Evolutionary conservation across 2,113 vertebrate genomes (phyloP).

Genomic region (Oceanites oceanicus): DNA sequence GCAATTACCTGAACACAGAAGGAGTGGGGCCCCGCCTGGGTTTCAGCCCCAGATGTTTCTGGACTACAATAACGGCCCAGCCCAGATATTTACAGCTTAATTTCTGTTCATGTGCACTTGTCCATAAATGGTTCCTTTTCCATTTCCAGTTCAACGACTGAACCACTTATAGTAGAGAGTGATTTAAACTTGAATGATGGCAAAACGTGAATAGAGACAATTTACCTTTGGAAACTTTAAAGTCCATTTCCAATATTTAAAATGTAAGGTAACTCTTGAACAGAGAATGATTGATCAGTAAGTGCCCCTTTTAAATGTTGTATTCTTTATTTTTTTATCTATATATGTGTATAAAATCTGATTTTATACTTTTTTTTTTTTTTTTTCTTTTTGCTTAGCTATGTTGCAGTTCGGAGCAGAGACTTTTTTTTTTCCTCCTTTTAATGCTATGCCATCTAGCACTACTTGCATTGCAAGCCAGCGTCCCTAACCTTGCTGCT

Average conservation of each 20-base stretch:
- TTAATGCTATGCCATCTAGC: neutral
- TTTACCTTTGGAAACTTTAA: slow-evolving; percentile 64
- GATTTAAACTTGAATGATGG: slow-evolving; percentile 62
- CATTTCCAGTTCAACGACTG: slow-evolving; percentile 70
- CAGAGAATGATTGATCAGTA: neutral
- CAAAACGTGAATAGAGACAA: slow-evolving; percentile 56
- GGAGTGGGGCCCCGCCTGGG: slow-evolving; percentile 61
- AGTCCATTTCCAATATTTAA: slow-evolving; percentile 55
- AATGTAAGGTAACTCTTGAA: slow-evolving; percentile 30
- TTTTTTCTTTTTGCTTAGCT: neutral
- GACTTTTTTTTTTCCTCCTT: neutral
- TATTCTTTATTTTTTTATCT: neutral
- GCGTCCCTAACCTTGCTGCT: neutral
- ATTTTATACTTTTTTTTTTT: neutral
- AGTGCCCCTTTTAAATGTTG: slow-evolving; percentile 14
- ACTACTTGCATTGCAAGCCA: neutral
- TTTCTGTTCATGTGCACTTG: slow-evolving; percentile 77
- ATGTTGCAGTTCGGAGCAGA: neutral
- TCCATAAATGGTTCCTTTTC: slow-evolving; percentile 74
- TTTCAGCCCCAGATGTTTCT: slow-evolving; percentile 77
- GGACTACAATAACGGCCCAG: slow-evolving; percentile 72
- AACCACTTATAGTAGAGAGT: slow-evolving; percentile 58
- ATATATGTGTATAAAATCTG: neutral
- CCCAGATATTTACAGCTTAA: slow-evolving; percentile 83
- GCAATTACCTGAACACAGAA: slow-evolving; percentile 75